These are phyloP conservation scores for Xenentodon cancila DNA, from an alignment of 2,797 vertebrate species.

Conservation along the genomic window DNA sequence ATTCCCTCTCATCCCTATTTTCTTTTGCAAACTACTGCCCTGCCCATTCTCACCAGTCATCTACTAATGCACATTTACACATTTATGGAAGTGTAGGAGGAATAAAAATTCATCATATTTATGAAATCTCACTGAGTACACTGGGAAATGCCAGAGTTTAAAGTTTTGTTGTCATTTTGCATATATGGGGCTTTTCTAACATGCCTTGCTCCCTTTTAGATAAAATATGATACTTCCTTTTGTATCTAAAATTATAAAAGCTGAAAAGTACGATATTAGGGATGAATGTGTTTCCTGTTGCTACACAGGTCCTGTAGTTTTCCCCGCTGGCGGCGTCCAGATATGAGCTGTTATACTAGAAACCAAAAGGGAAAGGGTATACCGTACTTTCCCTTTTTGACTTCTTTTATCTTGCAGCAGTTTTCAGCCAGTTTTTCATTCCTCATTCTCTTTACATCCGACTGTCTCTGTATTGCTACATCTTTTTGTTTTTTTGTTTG, in stretches of 20 bases:
- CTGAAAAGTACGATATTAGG: background rate
- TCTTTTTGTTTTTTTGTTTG: conserved; percentile 1
- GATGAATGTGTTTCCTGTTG: conserved; percentile 11
- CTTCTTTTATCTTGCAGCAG: background rate
- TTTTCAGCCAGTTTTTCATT: conserved; percentile 7
- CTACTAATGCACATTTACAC: conserved; percentile 60
- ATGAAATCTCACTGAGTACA: conserved; percentile 5
- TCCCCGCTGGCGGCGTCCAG: conserved; percentile 25
- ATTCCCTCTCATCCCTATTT: conserved; percentile 3
- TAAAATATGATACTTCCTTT: background rate
- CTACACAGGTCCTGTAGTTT: background rate
- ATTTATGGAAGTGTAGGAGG: conserved; percentile 41
- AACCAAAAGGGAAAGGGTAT: too few species aligned
- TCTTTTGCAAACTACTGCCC: conserved; percentile 29
- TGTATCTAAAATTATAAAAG: conserved; percentile 17
- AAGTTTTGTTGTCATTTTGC: conserved; percentile 22
- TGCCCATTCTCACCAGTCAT: conserved; percentile 13
- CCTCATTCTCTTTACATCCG: conserved; percentile 16
- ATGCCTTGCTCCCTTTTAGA: conserved; percentile 24
- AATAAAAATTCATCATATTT: conserved; percentile 36
- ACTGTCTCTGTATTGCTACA: conserved; percentile 8
- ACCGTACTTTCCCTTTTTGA: conserved; percentile 5
- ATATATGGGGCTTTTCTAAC: conserved; percentile 26
- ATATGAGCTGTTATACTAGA: conserved; percentile 14
- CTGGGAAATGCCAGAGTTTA: conserved; percentile 3